Evolutionary conservation across 1,140 invertebrate species (phyloP), one percentile per base, ranked within the genome.

Genomic region (Heliothis virescens): DNA sequence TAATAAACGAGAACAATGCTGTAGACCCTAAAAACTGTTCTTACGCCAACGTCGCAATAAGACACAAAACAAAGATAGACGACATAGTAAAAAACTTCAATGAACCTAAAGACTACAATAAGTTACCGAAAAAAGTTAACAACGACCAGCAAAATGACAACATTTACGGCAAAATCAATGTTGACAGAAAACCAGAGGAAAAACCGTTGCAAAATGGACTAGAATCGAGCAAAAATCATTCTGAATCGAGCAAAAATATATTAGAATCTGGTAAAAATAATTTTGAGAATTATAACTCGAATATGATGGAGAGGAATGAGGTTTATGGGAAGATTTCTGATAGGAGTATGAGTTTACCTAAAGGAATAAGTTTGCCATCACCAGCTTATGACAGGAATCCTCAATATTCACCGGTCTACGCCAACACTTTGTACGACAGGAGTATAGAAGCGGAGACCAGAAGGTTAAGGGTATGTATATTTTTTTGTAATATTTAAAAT

Each of bases 51-150:
- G 94, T 95, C 1, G 89, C 90, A 0, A 87, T 95, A 26, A 84
- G 92, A 50, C 94, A 92, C 75, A 94, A 92, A 79, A 90, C 85
- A 0, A 94, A 92, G 86, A 93, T 95, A 18, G 94, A 95, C 12
- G 92, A 95, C 53, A 92, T 94, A 1, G 91, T 93, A 0, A 90
- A 92, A 79, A 95, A 92, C 77, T 94, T 95, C 47, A 93, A 94
- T 55, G 91, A 92, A n/a, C 86, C 85, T 29, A 75, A 75, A 75
- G 73, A 75, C 11, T 74, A 80, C 10, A 79, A 83, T 21, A 91
- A 90, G 67, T 78, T 91, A 13, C 87, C 91, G 34, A 95, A 95
- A 77, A 94, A 94, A 75, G 85, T 92, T 0, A 92, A 90, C 57
- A 94, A 92, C 16, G 88, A 91, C 59, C 87, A 92, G 52, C 84